phyloP scores from a whole-genome alignment of 2,888 invertebrate species.

The Clostera curtula region DNA sequence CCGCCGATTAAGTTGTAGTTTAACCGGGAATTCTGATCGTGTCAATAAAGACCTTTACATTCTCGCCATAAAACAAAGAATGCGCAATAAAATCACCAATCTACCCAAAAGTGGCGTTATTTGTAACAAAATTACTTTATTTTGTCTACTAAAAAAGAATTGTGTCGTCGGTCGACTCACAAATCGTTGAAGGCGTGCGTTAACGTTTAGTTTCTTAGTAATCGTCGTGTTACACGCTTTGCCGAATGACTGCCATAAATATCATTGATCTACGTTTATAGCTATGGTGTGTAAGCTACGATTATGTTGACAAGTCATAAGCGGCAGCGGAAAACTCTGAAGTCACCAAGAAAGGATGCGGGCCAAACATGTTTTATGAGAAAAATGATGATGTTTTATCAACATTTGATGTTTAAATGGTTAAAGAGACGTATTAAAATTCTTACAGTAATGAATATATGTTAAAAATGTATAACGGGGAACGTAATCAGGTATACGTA shows the following conservation, averaged over 20 bases:
- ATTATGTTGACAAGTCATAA: constrained; percentile 6
- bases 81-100: constrained; percentile 20
- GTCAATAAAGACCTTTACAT: too few species aligned
- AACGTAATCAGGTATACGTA: too few species aligned
- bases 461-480: too few species aligned
- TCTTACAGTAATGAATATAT: too few species aligned
- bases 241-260: constrained; percentile 63
- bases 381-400: too few species aligned
- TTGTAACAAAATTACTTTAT: constrained; percentile 26
- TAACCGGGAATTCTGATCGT: too few species aligned
- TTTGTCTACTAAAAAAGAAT: constrained; percentile 30
- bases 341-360: too few species aligned
- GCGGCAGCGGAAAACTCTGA: constrained; percentile 17
- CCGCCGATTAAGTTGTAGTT: too few species aligned
- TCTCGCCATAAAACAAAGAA: constrained; percentile 8
- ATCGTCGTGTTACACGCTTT: constrained; percentile 52
- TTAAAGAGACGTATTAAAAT: too few species aligned
- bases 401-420: too few species aligned
- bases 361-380: too few species aligned
- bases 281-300: constrained; percentile 25
- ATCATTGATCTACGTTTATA: constrained; percentile 64
- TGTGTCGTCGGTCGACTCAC: constrained; percentile 25
- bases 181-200: constrained; percentile 38
- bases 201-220: constrained; percentile 53
- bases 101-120: constrained; percentile 24